phyloP scores from a whole-genome alignment of 2,797 vertebrate genomes.

The Pseudopleuronectes americanus region DNA sequence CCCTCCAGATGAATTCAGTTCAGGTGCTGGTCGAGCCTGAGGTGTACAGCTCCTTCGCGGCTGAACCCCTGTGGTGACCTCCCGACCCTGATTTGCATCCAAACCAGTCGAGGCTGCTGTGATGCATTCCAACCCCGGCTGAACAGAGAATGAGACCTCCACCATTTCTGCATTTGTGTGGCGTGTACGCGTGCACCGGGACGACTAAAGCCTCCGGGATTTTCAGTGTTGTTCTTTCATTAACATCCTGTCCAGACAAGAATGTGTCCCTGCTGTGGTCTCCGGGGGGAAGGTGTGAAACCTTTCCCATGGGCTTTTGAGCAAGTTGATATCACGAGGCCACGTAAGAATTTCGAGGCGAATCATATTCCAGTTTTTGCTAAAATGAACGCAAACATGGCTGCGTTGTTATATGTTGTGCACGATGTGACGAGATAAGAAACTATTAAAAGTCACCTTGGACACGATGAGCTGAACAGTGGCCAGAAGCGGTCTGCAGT shows the following conservation, averaged over 20 bases:
- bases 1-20: slow-evolving; percentile 36
- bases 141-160: slow-evolving; percentile 55
- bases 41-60: slow-evolving; percentile 1
- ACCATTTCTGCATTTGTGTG: slow-evolving; percentile 35
- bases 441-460: slow-evolving; percentile 38
- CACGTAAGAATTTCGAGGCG: slow-evolving; percentile 1
- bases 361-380: too few relatives aligned
- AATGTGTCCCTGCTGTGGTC: slow-evolving; percentile 82
- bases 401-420: background rate
- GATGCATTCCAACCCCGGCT: slow-evolving; percentile 65
- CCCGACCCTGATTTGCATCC: slow-evolving; percentile 60
- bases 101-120: slow-evolving; percentile 63
- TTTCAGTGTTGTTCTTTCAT: slow-evolving; percentile 88
- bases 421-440: slow-evolving; percentile 40
- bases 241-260: slow-evolving; percentile 81
- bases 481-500: slow-evolving; percentile 38
- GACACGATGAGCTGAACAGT: slow-evolving; percentile 50
- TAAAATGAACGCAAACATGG: background rate
- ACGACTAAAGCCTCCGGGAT: slow-evolving; percentile 79
- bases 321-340: slow-evolving; percentile 41
- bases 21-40: slow-evolving; percentile 16
- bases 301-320: slow-evolving; percentile 65
- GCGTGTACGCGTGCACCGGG: slow-evolving; percentile 21
- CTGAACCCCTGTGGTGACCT: slow-evolving; percentile 35
- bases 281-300: slow-evolving; percentile 78